A percentile compares a stretch with the other conserved stretches of the same genome.
Evolutionary conservation across 2,888 invertebrate genomes (phyloP).

Genomic region (Geotrupes spiniger): DNA sequence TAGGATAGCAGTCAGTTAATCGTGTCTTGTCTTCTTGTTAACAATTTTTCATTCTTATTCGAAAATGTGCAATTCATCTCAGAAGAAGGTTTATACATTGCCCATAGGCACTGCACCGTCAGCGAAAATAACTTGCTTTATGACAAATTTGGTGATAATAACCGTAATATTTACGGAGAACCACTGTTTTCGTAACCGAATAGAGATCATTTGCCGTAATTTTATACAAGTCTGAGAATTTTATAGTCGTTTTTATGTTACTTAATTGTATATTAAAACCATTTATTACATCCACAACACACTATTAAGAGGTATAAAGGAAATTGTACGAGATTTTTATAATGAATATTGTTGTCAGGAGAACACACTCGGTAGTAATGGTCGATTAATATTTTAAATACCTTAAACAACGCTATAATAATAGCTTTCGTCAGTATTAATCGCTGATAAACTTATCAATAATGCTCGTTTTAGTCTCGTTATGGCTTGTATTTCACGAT

Average conservation of each 20-base stretch:
- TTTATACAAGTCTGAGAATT: conserved; percentile 15
- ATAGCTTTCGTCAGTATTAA: conserved; percentile 19
- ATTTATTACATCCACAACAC: conserved; percentile 17
- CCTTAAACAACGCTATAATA: conserved; percentile 17
- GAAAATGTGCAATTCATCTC: too few species aligned
- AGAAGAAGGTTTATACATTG: too few species aligned
- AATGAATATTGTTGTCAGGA: conserved; percentile 16
- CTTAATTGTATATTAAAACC: conserved; percentile 18
- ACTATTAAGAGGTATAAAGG: conserved; percentile 20
- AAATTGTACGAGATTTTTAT: conserved; percentile 20
- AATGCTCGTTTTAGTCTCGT: conserved; percentile 10
- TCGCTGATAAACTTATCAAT: conserved; percentile 19
- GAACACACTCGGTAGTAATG: conserved; percentile 18
- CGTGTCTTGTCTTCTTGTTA: too few species aligned
- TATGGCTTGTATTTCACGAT: conserved; percentile 1
- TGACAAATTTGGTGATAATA: too few species aligned
- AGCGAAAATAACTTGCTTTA: too few species aligned
- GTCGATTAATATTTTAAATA: conserved; percentile 20
- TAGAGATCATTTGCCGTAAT: conserved; percentile 9
- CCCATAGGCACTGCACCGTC: too few species aligned
- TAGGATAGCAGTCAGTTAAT: too few species aligned
- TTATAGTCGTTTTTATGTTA: conserved; percentile 18
- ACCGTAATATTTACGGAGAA: too few species aligned
- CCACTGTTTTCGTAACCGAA: conserved; percentile 5
- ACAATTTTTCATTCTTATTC: too few species aligned